Conservation (phyloP, 1,140 invertebrate species). For the Periplaneta americana region DNA sequence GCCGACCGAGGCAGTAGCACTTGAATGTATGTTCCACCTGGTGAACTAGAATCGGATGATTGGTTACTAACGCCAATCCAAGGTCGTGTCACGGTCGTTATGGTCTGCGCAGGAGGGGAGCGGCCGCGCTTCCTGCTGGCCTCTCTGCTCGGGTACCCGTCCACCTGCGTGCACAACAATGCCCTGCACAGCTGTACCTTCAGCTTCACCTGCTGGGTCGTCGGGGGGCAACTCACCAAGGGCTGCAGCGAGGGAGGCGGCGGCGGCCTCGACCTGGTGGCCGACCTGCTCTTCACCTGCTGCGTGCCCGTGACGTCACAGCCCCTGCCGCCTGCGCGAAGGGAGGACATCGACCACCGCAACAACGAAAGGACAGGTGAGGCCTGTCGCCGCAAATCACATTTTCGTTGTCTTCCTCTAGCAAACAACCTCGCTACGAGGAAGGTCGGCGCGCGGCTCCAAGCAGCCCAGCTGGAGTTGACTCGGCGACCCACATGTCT, state of each 20-base stretch:
- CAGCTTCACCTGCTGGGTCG: constrained; percentile 64
- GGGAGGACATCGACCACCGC: constrained; percentile 18
- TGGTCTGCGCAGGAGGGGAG: constrained; percentile 25
- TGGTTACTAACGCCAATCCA: too few species aligned
- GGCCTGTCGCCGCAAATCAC: too few species aligned
- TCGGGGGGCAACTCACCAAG: constrained; percentile 50
- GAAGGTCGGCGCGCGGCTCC: too few species aligned
- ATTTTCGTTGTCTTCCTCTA: too few species aligned
- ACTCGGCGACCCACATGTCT: too few species aligned
- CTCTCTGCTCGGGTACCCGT: constrained; percentile 51
- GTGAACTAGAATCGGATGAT: too few species aligned
- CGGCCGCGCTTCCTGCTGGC: constrained; percentile 39
- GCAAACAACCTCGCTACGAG: too few species aligned
- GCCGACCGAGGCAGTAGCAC: too few species aligned
- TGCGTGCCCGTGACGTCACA: constrained; percentile 39
- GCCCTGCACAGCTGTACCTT: constrained; percentile 54
- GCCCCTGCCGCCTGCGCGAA: not conserved
- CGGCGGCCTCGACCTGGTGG: constrained; percentile 23
- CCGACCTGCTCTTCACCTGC: constrained; percentile 59
- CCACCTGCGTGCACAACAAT: constrained; percentile 49
- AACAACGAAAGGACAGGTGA: constrained; percentile 13
- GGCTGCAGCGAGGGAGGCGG: constrained; percentile 49
- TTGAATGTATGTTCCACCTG: too few species aligned
- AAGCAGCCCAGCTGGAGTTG: too few species aligned
- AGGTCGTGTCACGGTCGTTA: not conserved